A percentile compares a stretch with the other conserved stretches of the same genome.
These are phyloP conservation scores for Taeniopygia guttata DNA, from an alignment of 2,797 vertebrate genomes.

Conservation along the genomic window DNA sequence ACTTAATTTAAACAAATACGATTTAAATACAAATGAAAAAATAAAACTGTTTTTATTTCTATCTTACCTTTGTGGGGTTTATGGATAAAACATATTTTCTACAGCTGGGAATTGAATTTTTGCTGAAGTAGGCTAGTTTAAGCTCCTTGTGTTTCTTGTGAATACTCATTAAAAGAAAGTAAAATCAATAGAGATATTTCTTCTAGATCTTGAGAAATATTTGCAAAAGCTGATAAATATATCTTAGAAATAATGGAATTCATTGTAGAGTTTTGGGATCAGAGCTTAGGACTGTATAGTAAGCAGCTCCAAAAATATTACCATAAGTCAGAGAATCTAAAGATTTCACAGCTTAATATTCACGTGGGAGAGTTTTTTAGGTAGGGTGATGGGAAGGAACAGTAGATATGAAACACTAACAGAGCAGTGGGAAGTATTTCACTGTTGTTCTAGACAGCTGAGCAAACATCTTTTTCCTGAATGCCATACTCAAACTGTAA, in stretches of 20 bases:
- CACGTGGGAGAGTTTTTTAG: neutral
- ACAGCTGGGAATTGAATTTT: neutral
- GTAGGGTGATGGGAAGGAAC: neutral
- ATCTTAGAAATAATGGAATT: neutral
- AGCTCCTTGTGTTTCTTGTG: neutral
- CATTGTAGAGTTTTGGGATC: neutral
- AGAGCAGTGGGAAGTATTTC: neutral
- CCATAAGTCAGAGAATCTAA: neutral
- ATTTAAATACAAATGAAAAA: slow-evolving; percentile 4
- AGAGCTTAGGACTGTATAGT: neutral
- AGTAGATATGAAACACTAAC: neutral
- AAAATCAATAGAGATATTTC: neutral
- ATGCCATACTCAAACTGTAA: neutral
- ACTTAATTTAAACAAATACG: neutral
- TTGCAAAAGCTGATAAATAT: slow-evolving; percentile 7
- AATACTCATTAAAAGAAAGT: neutral
- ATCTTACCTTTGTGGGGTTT: neutral
- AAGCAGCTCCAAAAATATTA: neutral
- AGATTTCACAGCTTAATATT: neutral
- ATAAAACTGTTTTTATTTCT: neutral
- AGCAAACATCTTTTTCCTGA: neutral
- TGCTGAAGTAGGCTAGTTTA: neutral
- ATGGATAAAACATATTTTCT: neutral
- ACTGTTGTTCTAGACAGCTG: neutral
- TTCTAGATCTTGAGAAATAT: neutral